Percentiles rank a stretch among this genome's conserved stretches.
Evolutionary conservation across 1,140 invertebrate genomes (phyloP).

Genomic region (Aleiodes sp.): DNA sequence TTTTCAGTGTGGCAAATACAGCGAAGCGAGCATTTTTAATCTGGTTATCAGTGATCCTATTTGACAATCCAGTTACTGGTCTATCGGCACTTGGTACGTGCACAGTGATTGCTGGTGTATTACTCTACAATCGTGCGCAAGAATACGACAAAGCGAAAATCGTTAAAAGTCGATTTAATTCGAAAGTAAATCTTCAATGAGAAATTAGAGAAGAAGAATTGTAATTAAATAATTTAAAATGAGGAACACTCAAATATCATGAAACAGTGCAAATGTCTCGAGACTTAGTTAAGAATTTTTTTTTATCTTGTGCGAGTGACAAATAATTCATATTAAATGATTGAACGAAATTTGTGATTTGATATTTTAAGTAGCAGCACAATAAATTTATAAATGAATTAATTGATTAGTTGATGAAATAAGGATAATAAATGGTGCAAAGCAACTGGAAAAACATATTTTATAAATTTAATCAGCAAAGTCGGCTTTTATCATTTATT

Average conservation of each 20-base stretch:
- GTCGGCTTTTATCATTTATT: background rate
- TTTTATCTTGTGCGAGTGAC: too few relatives aligned
- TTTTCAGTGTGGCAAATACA: conserved; percentile 85
- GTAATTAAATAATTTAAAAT: background rate
- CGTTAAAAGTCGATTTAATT: conserved; percentile 49
- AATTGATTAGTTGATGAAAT: background rate
- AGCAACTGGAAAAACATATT: background rate
- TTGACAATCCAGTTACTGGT: conserved; percentile 82
- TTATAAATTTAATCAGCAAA: background rate
- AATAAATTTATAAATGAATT: background rate
- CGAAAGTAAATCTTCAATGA: conserved; percentile 62
- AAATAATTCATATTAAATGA: background rate
- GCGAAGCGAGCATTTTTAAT: conserved; percentile 85
- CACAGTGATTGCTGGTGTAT: conserved; percentile 79
- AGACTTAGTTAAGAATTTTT: background rate
- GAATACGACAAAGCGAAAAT: conserved; percentile 66
- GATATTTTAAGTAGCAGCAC: background rate
- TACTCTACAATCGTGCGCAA: conserved; percentile 81
- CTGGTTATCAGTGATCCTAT: conserved; percentile 83
- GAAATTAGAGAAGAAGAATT: background rate
- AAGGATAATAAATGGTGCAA: background rate
- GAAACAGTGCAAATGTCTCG: background rate
- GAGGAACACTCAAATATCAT: background rate
- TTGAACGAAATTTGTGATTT: background rate
- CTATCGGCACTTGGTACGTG: conserved; percentile 80